Evolutionary conservation across 2,113 vertebrate species (phyloP).

Genomic region (Etheostoma cragini): DNA sequence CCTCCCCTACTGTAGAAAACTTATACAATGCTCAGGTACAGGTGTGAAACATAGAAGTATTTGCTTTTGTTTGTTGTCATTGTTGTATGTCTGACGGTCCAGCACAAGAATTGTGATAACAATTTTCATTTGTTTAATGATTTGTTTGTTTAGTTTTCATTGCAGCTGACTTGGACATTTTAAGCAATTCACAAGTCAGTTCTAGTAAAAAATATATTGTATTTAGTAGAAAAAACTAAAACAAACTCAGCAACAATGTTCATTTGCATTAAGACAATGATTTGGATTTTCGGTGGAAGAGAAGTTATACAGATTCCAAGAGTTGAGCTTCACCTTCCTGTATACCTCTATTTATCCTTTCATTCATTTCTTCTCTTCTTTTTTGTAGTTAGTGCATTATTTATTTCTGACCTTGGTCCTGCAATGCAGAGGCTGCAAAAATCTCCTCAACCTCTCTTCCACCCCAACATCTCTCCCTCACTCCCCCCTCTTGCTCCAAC

Average conservation of each 20-base stretch:
- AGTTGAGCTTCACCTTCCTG: slow-evolving; percentile 20
- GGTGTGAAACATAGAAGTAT: neutral
- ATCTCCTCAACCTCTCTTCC: slow-evolving; percentile 35
- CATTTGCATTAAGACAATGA: slow-evolving; percentile 5
- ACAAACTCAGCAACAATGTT: neutral
- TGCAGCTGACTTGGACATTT: too few relatives aligned
- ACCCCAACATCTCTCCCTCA: slow-evolving; percentile 14
- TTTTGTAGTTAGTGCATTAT: slow-evolving; percentile 63
- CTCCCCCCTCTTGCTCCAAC: neutral
- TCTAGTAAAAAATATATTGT: neutral
- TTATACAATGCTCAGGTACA: neutral
- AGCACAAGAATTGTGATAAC: neutral
- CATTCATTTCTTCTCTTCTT: slow-evolving; percentile 31
- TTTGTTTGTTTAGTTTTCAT: too few relatives aligned
- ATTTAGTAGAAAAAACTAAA: neutral
- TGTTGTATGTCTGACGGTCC: neutral
- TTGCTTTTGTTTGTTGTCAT: neutral
- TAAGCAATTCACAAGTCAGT: neutral
- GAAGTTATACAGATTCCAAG: neutral
- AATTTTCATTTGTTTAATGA: neutral
- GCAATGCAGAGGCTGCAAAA: slow-evolving; percentile 62
- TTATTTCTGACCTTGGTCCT: slow-evolving; percentile 61
- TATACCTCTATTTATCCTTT: slow-evolving; percentile 28
- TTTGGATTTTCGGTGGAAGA: neutral
- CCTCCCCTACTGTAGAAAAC: neutral